phyloP scores from a whole-genome alignment of 2,888 invertebrate species.

The Amiota minor region DNA sequence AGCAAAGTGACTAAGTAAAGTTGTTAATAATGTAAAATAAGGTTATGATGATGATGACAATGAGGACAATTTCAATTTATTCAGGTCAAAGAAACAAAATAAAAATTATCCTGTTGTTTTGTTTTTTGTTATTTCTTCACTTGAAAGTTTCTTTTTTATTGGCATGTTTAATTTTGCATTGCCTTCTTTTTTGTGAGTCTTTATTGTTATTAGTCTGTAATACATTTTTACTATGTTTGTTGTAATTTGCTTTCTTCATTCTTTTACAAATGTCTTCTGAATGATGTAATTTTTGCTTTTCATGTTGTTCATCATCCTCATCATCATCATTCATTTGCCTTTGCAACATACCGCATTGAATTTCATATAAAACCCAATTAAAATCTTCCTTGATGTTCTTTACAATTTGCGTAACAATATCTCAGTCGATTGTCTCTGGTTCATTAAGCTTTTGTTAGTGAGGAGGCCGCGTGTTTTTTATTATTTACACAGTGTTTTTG shows the following conservation, averaged over 20 bases:
- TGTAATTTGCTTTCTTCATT: constrained; percentile 11
- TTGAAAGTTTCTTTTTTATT: neutral
- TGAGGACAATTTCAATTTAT: neutral
- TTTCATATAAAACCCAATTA: neutral
- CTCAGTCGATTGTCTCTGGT: constrained; percentile 4
- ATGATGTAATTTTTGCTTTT: neutral
- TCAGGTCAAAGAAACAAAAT: neutral
- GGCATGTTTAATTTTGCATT: neutral
- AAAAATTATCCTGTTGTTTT: neutral
- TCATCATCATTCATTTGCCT: constrained; percentile 13
- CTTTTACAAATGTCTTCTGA: neutral
- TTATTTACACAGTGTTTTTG: constrained; percentile 19
- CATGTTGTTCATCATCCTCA: neutral
- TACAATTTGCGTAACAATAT: neutral
- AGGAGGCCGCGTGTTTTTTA: constrained; percentile 8
- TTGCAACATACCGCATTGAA: neutral
- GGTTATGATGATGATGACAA: neutral
- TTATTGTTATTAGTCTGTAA: neutral
- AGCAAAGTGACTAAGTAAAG: neutral
- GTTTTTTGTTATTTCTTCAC: neutral
- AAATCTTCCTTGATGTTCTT: neutral
- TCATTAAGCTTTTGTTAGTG: constrained; percentile 19
- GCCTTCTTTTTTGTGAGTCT: constrained; percentile 7
- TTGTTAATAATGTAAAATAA: neutral
- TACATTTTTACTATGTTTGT: too few species aligned